Evolutionary conservation across 2,888 invertebrate genomes (phyloP), one percentile per base, ranked within the genome.

Genomic region (Drosophila demipolita): DNA sequence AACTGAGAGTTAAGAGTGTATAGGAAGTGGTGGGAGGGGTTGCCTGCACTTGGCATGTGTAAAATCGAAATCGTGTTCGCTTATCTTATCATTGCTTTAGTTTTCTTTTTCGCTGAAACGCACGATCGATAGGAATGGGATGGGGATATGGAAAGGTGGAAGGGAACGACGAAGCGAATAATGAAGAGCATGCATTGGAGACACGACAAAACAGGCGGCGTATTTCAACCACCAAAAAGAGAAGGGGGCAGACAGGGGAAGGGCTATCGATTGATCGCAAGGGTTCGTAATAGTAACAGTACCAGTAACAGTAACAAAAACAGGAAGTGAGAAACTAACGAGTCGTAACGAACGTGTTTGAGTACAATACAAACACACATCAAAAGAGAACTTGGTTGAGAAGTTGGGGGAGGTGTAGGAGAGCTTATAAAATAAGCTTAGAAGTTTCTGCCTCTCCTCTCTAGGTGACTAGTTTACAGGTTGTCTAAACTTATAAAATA

Each of bases 81-180:
- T 78, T 78, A 78, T 78, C 78, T 78, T 74, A 78, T 78, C 79
- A 78, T 78, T 78, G 62, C 55, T 57, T 78, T 73, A 52, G 59
- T 53, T 52, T 65, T 58, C 32, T 66, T 26, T 50, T 77, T 64
- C 36, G 49, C 49, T 64, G 17, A 60, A 64, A 63, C 50, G 38
- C 53, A 59, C 61, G 59, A 73, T 65, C 58, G 57, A 6, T 35
- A 26, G 40, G 7, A 57, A 55, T 20, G 62, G 42, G 20, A n/a
- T n/a, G 32, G 23, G 69, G 15, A 62, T 63, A 65, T 40, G 42
- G 54, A 4, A 32, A 23, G 29, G 40, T 23, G 42, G 7, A 57
- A 36, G 33, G 12, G 26, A 36, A 40, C 49, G 36, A 23, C 32
- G 8, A 29, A 40, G 23, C 11, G 33, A n/a, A 32, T 15, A 38